Conservation (phyloP, 2,888 invertebrate species). For the Leptopilina syphax region DNA sequence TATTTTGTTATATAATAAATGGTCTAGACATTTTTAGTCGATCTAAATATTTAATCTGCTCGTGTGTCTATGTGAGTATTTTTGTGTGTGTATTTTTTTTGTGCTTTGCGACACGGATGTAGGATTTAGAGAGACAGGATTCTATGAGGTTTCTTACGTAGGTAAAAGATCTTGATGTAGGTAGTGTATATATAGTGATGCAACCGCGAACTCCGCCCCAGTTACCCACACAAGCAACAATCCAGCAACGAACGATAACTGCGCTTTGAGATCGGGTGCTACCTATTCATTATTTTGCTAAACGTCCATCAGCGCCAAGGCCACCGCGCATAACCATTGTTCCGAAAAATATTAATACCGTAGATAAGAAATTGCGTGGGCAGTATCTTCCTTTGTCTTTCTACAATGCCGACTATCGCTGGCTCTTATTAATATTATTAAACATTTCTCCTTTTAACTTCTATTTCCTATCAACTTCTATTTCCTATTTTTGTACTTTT, state of each 20-base stretch:
- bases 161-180: constrained; percentile 21
- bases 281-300: constrained; percentile 66
- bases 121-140: constrained; percentile 17
- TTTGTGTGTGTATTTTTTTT: background rate
- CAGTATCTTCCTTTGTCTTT: constrained; percentile 25
- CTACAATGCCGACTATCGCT: background rate
- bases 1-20: background rate
- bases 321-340: constrained; percentile 55
- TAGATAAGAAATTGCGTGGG: constrained; percentile 38
- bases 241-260: constrained; percentile 57
- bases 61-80: background rate
- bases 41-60: background rate
- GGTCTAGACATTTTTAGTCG: background rate
- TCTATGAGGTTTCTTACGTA: constrained; percentile 15
- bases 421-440: background rate
- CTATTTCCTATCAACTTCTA: background rate
- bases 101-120: constrained; percentile 24
- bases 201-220: constrained; percentile 65
- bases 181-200: constrained; percentile 26
- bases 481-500: background rate
- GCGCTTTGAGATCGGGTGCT: constrained; percentile 58
- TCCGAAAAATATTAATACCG: constrained; percentile 58
- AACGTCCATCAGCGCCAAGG: constrained; percentile 63
- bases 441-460: background rate
- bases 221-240: constrained; percentile 64